Evolutionary conservation across 2,113 vertebrate genomes (phyloP).

Genomic region (Petaurus breviceps): DNA sequence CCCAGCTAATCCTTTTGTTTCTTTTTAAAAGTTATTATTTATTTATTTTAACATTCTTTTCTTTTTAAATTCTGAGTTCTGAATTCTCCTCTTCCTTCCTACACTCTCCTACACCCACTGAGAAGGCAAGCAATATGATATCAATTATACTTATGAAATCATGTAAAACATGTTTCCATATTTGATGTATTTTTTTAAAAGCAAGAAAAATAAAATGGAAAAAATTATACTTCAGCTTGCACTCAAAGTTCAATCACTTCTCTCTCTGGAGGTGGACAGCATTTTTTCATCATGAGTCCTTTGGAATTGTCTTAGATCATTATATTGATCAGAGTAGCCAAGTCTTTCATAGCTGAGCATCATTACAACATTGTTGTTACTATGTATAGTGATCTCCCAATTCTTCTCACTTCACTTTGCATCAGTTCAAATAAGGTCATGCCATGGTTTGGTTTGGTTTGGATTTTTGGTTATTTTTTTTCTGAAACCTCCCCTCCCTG

Average conservation of each 20-base stretch:
- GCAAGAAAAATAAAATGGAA: neutral
- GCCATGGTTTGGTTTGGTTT: neutral
- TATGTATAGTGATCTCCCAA: neutral
- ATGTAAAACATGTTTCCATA: neutral
- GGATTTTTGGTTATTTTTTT: too few relatives aligned
- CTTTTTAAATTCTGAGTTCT: neutral
- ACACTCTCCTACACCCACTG: neutral
- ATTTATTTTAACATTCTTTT: neutral
- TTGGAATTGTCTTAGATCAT: neutral
- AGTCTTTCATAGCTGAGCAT: neutral
- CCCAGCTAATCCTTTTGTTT: neutral
- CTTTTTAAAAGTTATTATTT: neutral
- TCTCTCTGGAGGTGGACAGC: neutral
- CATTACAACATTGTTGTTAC: neutral
- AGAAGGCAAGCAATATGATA: neutral
- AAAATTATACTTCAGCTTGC: neutral
- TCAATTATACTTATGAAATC: neutral
- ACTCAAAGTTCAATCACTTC: neutral
- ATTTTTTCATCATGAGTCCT: neutral
- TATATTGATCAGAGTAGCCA: neutral
- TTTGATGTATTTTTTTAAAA: neutral
- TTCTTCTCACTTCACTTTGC: neutral
- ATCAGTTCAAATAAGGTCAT: neutral
- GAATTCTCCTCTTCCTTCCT: neutral
- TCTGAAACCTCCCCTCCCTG: neutral